A percentile compares a stretch with the other conserved stretches of the same genome.
phyloP scores from a whole-genome alignment of 2,888 invertebrate genomes.

The Ophonus ardosiacus region DNA sequence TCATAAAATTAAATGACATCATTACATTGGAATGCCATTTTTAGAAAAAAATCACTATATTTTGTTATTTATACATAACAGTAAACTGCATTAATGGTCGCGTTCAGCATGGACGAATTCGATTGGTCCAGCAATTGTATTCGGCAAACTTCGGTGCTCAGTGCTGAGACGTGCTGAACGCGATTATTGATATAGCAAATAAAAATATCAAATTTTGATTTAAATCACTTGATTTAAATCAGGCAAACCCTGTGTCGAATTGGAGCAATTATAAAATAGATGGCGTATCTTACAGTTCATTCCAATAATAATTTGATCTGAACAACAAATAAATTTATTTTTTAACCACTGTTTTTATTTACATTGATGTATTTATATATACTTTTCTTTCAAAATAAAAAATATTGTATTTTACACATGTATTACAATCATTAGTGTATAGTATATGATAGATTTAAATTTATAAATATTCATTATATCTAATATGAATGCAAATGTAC shows the following conservation, averaged over 20 bases:
- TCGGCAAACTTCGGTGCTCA: no score
- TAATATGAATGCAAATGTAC: conserved; percentile 54
- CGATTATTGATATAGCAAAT: no score
- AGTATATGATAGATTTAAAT: conserved; percentile 58
- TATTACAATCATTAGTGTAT: conserved; percentile 59
- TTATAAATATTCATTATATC: conserved; percentile 56
- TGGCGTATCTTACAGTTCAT: conserved; percentile 34
- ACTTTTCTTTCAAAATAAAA: conserved; percentile 61
- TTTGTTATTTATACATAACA: no score
- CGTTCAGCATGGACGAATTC: no score
- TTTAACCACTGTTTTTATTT: conserved; percentile 58
- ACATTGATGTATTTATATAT: conserved; percentile 60
- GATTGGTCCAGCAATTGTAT: no score
- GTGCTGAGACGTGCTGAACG: no score
- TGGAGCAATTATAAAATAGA: conserved; percentile 37
- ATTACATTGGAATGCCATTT: no score
- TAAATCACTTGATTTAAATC: no score
- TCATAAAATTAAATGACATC: no score
- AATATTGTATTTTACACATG: conserved; percentile 62
- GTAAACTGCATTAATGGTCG: no score
- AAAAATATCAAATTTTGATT: no score
- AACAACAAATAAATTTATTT: conserved; percentile 60
- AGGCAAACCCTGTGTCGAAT: not conserved
- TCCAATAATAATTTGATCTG: conserved; percentile 57
- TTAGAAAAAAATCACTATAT: no score